Evolutionary conservation across 2,888 invertebrate genomes (phyloP).

Genomic region (Eupithecia insigniata): DNA sequence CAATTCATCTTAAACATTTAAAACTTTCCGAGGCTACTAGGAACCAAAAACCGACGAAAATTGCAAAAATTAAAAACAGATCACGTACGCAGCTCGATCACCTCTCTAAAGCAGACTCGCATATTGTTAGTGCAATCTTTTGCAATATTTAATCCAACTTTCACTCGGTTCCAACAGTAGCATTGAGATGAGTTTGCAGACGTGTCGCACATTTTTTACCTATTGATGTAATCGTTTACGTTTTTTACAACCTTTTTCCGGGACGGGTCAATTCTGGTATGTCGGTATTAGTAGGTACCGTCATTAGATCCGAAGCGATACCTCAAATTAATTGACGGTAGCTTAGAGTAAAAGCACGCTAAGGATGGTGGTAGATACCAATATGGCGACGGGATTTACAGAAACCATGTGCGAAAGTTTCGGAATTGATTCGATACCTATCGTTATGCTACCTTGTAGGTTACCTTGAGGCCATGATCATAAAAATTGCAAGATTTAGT

Average conservation of each 20-base stretch:
- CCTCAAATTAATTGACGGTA: no score
- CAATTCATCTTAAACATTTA: background rate
- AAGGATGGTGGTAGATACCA: no score
- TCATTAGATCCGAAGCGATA: no score
- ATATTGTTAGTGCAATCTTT: conserved; percentile 43
- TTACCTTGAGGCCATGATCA: no score
- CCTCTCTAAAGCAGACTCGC: conserved; percentile 29
- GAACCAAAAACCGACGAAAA: conserved; percentile 9
- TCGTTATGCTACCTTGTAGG: no score
- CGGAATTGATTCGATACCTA: no score
- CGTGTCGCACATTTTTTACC: background rate
- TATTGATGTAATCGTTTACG: conserved; percentile 7
- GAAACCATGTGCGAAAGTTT: no score
- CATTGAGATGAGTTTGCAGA: conserved; percentile 2
- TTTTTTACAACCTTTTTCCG: background rate
- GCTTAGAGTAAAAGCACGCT: no score
- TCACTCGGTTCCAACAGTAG: conserved; percentile 37
- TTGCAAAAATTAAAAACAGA: conserved; percentile 30
- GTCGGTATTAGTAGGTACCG: no score
- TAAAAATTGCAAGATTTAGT: no score
- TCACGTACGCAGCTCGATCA: conserved; percentile 36
- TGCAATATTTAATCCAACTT: conserved; percentile 44
- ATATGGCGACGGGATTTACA: no score
- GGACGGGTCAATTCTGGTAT: no score
- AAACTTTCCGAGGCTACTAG: background rate